Percentiles rank a stretch among this genome's conserved stretches.
These are phyloP conservation scores for Dunckerocampus dactyliophorus DNA, from an alignment of 2,113 vertebrate species.

Conservation along the genomic window DNA sequence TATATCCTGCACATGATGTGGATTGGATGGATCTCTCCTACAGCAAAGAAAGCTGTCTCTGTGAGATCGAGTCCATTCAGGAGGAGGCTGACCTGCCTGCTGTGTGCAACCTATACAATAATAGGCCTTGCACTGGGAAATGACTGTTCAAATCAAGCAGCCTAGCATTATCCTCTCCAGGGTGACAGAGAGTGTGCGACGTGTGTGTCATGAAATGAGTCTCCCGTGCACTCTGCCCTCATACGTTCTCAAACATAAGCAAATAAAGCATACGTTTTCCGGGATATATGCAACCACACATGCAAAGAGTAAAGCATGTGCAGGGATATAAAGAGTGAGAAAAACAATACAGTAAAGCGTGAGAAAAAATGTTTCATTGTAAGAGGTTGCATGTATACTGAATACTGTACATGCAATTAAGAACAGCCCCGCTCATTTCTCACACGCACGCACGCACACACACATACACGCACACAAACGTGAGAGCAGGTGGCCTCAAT, in stretches of 20 bases:
- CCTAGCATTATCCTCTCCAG: constrained; percentile 68
- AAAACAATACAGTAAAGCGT: too few species aligned
- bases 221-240: constrained; percentile 4
- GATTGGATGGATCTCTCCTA: constrained; percentile 14
- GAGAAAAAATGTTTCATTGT: background rate
- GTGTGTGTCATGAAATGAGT: constrained; percentile 11
- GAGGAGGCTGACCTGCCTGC: constrained; percentile 53
- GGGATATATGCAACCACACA: background rate
- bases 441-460: constrained; percentile 29
- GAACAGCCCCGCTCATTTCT: too few species aligned
- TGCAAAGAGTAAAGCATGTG: background rate
- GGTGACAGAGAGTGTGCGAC: constrained; percentile 32
- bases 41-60: background rate
- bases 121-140: constrained; percentile 52
- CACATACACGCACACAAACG: constrained; percentile 23
- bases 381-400: too few species aligned
- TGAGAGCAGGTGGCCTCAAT: too few species aligned
- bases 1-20: constrained; percentile 15
- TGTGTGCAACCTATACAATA: constrained; percentile 63
- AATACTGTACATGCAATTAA: too few species aligned
- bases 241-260: constrained; percentile 26
- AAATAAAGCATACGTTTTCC: background rate
- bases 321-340: background rate
- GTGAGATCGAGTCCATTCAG: constrained; percentile 49
- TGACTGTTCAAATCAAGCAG: constrained; percentile 64